Conservation (phyloP, 1,140 invertebrate genomes). For the Frieseomelitta varia region DNA sequence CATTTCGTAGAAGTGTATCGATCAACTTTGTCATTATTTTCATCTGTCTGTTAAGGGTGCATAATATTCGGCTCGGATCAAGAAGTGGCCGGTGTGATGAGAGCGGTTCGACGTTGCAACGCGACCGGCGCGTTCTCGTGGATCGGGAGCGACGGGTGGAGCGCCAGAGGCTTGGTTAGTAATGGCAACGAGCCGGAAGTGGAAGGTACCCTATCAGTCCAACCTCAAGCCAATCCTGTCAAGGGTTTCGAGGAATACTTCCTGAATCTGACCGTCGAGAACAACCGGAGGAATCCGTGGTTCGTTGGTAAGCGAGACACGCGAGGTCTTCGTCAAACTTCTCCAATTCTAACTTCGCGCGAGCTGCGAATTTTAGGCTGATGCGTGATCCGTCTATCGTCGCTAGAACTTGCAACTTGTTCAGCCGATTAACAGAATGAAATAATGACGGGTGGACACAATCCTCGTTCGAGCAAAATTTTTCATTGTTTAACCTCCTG, state of each 20-base stretch:
- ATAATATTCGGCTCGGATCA: constrained; percentile 98
- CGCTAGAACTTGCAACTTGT: not conserved
- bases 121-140: constrained; percentile 96
- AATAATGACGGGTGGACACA: not conserved
- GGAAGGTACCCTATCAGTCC: constrained; percentile 95
- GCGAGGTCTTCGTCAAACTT: constrained; percentile 36
- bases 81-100: constrained; percentile 97
- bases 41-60: constrained; percentile 86
- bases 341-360: constrained; percentile 15
- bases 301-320: constrained; percentile 90
- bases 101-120: constrained; percentile 92
- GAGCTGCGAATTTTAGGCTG: not conserved
- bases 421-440: not conserved
- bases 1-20: not conserved
- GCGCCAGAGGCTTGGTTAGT: constrained; percentile 90
- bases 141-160: constrained; percentile 98
- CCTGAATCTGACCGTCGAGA: constrained; percentile 91
- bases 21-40: not conserved
- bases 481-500: no score
- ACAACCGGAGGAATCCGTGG: constrained; percentile 95
- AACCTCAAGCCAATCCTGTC: constrained; percentile 94
- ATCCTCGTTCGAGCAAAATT: not conserved
- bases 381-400: not conserved
- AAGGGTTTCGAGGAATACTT: constrained; percentile 95
- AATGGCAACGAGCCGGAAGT: constrained; percentile 94